Percentiles rank a stretch among this genome's conserved stretches.
Conservation (phyloP, 2,797 vertebrate species). For the Urophycis tenuis region DNA sequence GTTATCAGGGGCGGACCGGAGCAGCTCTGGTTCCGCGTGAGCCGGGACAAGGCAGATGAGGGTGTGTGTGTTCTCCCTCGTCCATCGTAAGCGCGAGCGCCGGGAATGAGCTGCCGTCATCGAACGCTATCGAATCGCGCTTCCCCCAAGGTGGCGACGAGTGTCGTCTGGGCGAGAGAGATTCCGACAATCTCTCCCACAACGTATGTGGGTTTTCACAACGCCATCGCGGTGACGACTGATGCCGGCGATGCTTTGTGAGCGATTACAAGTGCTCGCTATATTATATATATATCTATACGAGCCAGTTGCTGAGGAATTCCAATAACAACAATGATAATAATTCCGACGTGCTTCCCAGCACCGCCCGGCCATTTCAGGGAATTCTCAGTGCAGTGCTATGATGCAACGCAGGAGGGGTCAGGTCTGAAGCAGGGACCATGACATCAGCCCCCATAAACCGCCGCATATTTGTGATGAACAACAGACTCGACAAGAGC, state of each 20-base stretch:
- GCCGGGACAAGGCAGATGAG: conserved; percentile 23
- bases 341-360: conserved; percentile 3
- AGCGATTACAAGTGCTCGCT: not conserved
- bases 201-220: no score
- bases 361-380: not conserved
- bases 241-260: not conserved
- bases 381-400: not conserved
- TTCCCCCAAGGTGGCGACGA: not conserved
- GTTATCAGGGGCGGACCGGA: conserved; percentile 43
- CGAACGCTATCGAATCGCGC: conserved; percentile 22
- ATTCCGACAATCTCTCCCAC: not conserved
- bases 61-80: conserved; percentile 47
- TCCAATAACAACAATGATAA: conserved; percentile 11
- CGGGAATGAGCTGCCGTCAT: conserved; percentile 21
- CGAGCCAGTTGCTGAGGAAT: conserved; percentile 11
- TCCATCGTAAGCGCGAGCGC: conserved; percentile 51
- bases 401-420: conserved; percentile 43
- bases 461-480: conserved; percentile 34
- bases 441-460: conserved; percentile 13
- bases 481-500: conserved; percentile 23
- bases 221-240: not conserved
- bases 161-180: not conserved
- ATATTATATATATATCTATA: no score
- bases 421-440: conserved; percentile 15
- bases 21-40: conserved; percentile 28